Evolutionary conservation across 2,797 vertebrate species (phyloP).

Genomic region (Erethizon dorsatum): DNA sequence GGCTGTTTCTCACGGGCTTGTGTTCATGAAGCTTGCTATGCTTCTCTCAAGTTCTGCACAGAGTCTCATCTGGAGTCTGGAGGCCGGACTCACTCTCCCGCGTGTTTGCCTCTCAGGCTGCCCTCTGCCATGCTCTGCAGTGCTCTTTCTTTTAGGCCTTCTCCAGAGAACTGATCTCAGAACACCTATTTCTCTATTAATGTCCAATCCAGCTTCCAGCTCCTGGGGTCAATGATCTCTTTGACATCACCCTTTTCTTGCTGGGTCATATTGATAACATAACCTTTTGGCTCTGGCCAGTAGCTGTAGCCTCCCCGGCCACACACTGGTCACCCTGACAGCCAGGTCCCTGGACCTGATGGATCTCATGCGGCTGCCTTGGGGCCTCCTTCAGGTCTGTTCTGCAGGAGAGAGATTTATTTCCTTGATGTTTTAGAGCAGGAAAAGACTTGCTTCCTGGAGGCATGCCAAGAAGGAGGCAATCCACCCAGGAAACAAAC

Average conservation of each 20-base stretch:
- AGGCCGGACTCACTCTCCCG: neutral
- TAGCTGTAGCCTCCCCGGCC: constrained; percentile 17
- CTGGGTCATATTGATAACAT: neutral
- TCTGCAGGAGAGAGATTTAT: constrained; percentile 80
- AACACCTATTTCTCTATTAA: neutral
- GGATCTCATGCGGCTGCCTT: constrained; percentile 26
- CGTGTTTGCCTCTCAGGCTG: neutral
- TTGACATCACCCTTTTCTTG: neutral
- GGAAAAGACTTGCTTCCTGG: constrained; percentile 81
- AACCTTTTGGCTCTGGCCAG: neutral
- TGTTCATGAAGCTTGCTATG: neutral
- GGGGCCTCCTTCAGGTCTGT: constrained; percentile 67
- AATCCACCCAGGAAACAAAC: constrained; percentile 85
- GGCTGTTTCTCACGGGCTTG: neutral
- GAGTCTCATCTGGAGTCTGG: neutral
- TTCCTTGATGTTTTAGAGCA: constrained; percentile 77
- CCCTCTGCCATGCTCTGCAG: neutral
- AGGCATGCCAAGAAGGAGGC: constrained; percentile 78
- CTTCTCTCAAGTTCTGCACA: neutral
- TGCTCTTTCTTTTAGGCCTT: neutral
- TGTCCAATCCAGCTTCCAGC: neutral
- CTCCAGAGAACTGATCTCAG: neutral
- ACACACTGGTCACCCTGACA: constrained; percentile 38
- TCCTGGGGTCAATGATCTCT: neutral
- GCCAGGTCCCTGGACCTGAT: constrained; percentile 15